Evolutionary conservation across 1,140 invertebrate genomes (phyloP).

Genomic region (Ceratosolen solmsi): DNA sequence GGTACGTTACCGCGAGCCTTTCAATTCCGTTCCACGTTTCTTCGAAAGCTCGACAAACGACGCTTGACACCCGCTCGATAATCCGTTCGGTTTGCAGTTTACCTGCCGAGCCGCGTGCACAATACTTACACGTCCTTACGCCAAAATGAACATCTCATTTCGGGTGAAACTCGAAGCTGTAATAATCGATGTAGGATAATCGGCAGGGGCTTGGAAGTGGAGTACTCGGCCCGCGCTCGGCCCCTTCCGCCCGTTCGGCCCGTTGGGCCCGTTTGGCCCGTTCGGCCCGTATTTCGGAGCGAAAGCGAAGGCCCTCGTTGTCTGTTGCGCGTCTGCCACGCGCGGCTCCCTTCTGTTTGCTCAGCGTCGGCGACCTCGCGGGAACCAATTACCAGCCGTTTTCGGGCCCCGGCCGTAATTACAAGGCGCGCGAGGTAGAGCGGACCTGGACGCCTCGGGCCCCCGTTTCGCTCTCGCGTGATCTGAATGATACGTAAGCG

Average conservation of each 20-base stretch:
- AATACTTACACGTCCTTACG: too few relatives aligned
- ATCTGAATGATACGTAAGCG: not conserved
- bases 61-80: not conserved
- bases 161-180: too few relatives aligned
- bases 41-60: too few relatives aligned
- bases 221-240: too few relatives aligned
- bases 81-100: not conserved
- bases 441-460: not conserved
- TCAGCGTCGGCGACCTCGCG: constrained; percentile 16
- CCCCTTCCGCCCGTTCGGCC: too few relatives aligned
- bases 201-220: too few relatives aligned
- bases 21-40: not conserved
- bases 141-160: too few relatives aligned
- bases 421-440: constrained; percentile 41
- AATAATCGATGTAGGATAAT: too few relatives aligned
- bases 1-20: not conserved
- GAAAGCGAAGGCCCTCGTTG: not conserved
- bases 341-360: constrained; percentile 24
- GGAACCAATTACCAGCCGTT: constrained; percentile 23
- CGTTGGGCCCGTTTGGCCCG: too few relatives aligned
- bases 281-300: not conserved
- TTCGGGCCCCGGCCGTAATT: constrained; percentile 24
- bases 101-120: too few relatives aligned
- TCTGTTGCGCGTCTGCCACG: not conserved
- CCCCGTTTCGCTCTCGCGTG: not conserved